These are phyloP conservation scores for Acanthosoma haemorrhoidale DNA, from an alignment of 2,888 invertebrate species.

Conservation along the genomic window DNA sequence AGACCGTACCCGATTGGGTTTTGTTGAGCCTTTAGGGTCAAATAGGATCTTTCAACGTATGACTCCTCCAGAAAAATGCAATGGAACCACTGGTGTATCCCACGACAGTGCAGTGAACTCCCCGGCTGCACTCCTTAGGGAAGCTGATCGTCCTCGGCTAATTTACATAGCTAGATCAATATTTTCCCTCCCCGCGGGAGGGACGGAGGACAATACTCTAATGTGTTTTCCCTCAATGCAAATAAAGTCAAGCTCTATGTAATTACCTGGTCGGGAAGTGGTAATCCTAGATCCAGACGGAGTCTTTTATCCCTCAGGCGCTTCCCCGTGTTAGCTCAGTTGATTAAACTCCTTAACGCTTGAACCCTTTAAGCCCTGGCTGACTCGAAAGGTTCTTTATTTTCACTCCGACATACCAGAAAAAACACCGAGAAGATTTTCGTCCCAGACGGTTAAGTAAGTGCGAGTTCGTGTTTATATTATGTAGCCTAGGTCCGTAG, in stretches of 20 bases:
- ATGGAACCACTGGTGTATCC: too few relatives aligned
- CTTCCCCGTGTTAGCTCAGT: neutral
- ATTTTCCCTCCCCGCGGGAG: neutral
- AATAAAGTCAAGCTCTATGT: neutral
- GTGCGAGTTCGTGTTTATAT: neutral
- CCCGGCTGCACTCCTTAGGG: neutral
- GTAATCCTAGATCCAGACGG: constrained; percentile 11
- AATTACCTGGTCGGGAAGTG: constrained; percentile 16
- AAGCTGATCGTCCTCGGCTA: neutral
- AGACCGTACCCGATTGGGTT: too few relatives aligned
- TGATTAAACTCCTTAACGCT: constrained; percentile 19
- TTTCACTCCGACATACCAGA: neutral
- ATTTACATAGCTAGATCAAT: constrained; percentile 18
- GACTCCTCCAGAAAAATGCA: too few relatives aligned
- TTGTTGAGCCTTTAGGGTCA: too few relatives aligned
- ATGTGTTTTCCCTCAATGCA: constrained; percentile 23
- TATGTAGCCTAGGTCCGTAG: too few relatives aligned
- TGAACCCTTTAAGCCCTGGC: neutral
- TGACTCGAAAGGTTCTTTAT: neutral
- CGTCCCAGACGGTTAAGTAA: too few relatives aligned
- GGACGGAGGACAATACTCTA: constrained; percentile 10
- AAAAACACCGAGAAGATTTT: neutral
- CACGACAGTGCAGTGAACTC: too few relatives aligned
- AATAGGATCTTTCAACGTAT: too few relatives aligned
- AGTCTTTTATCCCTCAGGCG: neutral